Conservation (phyloP, 1,140 invertebrate species). For the Drosophila simulans region DNA sequence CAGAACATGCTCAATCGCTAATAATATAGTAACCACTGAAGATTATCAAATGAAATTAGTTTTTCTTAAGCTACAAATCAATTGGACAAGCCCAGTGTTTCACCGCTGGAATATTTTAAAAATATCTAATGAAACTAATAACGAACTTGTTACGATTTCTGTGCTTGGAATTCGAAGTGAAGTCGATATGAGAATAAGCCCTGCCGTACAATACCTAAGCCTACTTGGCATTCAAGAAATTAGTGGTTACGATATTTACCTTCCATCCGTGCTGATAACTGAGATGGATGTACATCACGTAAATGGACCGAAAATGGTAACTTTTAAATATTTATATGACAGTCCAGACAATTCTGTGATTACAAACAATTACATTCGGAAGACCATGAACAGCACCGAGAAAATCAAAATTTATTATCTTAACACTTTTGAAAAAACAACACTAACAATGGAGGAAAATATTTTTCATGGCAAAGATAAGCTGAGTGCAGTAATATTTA, state of each 20-base stretch:
- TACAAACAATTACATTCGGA: not conserved
- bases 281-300: not conserved
- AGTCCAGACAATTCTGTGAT: not conserved
- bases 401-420: not conserved
- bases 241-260: not conserved
- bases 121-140: not conserved
- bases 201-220: not conserved
- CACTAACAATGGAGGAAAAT: not conserved
- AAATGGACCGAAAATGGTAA: not conserved
- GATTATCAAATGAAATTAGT: slow-evolving; percentile 2
- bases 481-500: not conserved
- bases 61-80: not conserved
- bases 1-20: not conserved
- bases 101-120: slow-evolving; percentile 6
- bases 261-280: not conserved
- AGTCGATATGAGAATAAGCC: slow-evolving; percentile 1
- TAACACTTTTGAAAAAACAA: too few relatives aligned
- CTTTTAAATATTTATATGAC: not conserved
- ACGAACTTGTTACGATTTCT: not conserved
- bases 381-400: not conserved
- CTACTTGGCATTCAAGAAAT: slow-evolving; percentile 1
- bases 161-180: slow-evolving; percentile 1
- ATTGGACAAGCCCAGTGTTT: slow-evolving; percentile 3
- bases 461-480: not conserved
- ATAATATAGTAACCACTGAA: slow-evolving; percentile 1